Base-by-base conservation (phyloP, 2,113 vertebrate species). In the Craseonycteris thonglongyai region DNA sequence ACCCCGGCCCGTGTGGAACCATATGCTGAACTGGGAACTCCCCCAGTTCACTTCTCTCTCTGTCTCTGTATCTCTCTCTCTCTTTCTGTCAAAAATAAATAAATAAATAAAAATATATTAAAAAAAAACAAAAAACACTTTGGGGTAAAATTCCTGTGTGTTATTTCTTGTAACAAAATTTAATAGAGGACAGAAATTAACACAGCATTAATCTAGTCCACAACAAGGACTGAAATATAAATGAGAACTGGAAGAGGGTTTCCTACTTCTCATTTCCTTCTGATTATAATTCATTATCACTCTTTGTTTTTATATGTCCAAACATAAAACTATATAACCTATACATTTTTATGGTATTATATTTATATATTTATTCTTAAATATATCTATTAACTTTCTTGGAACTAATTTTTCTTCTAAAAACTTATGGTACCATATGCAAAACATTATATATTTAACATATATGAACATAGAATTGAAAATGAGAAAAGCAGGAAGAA, bases 171-270 rank as follows among this genome's bases (percentile, higher is more conserved):
- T 95, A 63, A 96, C 19, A 91, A 91, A 97, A 93, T 56, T 95
- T 96, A 97, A 97, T 93, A 76, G 88, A 96, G 79, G 90, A 96
- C 0, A 95, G 79, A 97, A 97, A 97, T 97, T 88, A 97, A 49
- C 66, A 95, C 40, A 95, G 51, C 19, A 91, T 95, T 96, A 97
- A 95, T 97, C 88, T 68, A 63, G 93, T 97, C 49, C 88, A 86
- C 92, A 80, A 97, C 90, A 96, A 90, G 90, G 19, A 5, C 74
- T 96, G 22, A 84, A 84, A 96, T 28, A 65, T 56, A 97, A 97
- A 96, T 93, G 76, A 65, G 45, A 97, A 54, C 13, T 7, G 14
- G 35, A 79, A 71, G 97, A 93, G 22, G 22, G 1, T 61, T n/a
- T 38, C 68, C 38, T 95, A 91, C 45, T 94, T 91, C 74, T 87